Evolutionary conservation across 1,140 invertebrate species (phyloP), one percentile per base, ranked within the genome.

Genomic region (Phortica variegata): DNA sequence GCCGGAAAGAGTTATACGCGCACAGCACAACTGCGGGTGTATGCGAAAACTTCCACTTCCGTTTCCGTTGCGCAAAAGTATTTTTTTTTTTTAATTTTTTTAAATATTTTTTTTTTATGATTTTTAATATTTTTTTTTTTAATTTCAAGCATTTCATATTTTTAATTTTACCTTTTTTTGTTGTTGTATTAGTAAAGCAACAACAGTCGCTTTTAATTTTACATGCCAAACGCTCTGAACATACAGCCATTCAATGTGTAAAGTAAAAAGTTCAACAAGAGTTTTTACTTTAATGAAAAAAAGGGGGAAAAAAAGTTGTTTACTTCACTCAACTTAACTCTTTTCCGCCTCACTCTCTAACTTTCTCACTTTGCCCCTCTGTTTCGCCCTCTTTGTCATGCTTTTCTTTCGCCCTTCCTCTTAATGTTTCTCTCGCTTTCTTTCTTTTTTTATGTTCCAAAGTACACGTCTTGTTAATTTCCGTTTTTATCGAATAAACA

Each of bases 181-280:
- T 48, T 54, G 21, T 49, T 52, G 61, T 50, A 57, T 50, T 59
- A 56, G 49, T 53, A 46, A 59, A 66, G 62, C 62, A 62, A 50
- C 62, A 60, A 66, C 63, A 56, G 62, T 56, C 62, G 63, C 63
- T 68, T 66, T 66, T 66, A 66, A 66, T 66, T 66, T 68, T 63
- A 66, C 66, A 66, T 66, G 62, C 63, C 68, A 66, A 66, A 66
- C 62, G 48, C 60, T n/a, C n/a, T n/a, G 62, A 62, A 65, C 51
- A 65, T 62, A 66, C 63, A 62, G 59, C 66, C 61, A 62, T 59
- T 59, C 26, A 7, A 29, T 6, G 6, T 6, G 6, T 29, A 29
- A 29, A 29, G 6, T 29, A 7, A 29, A 29, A 54, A 59, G 63
- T 50, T 12, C 6, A 50, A 45, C 57, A 66, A 65, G 66, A 62